Evolutionary conservation across 2,113 vertebrate species (phyloP).

Genomic region (Nesoenas mayeri): DNA sequence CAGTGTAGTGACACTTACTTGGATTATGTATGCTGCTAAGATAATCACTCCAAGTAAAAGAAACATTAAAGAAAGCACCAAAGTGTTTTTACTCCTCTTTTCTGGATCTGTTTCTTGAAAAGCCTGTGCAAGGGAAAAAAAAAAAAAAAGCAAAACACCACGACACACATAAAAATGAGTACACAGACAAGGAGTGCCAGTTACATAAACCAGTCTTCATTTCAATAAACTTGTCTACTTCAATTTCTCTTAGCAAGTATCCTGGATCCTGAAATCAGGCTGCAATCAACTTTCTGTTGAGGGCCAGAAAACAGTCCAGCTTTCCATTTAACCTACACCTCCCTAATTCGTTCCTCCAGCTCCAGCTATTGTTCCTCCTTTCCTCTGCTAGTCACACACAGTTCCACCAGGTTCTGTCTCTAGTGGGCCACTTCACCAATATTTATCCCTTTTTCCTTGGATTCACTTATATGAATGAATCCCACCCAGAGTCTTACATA

Average conservation of each 20-base stretch:
- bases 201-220: background rate
- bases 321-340: background rate
- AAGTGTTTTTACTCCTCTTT: conserved; percentile 66
- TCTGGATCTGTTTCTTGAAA: conserved; percentile 71
- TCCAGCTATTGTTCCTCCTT: background rate
- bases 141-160: background rate
- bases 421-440: background rate
- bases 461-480: background rate
- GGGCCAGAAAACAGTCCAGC: background rate
- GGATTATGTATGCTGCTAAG: conserved; percentile 60
- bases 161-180: background rate
- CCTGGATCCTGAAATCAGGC: background rate
- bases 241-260: background rate
- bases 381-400: background rate
- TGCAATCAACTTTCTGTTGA: background rate
- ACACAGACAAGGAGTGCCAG: background rate
- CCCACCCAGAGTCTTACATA: background rate
- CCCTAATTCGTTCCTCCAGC: background rate
- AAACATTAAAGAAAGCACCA: conserved; percentile 74
- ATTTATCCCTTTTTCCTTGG: background rate
- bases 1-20: conserved; percentile 62
- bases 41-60: conserved; percentile 71
- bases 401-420: background rate
- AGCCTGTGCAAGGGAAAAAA: conserved; percentile 51
- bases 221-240: background rate